Evolutionary conservation across 2,888 invertebrate species (phyloP).

Genomic region (Halocaridina rubra): DNA sequence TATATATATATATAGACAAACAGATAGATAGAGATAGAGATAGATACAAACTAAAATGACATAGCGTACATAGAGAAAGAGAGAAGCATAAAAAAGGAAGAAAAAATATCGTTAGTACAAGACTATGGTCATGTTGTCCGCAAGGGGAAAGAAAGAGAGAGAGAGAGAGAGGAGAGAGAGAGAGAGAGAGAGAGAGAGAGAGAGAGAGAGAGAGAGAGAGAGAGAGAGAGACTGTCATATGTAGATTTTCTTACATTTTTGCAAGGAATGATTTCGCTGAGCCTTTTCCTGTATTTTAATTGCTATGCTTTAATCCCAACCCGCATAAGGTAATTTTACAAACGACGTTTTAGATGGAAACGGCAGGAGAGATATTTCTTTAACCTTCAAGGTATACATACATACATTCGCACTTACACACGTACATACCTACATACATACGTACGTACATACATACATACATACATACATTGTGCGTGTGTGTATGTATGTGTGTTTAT

Average conservation of each 20-base stretch:
- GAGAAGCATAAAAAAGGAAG: no score
- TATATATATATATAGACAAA: not conserved
- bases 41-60: not conserved
- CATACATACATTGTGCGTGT: no score
- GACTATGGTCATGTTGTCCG: not conserved
- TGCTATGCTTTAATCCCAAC: no score
- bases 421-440: no score
- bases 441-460: no score
- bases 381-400: not conserved
- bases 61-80: not conserved
- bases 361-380: not conserved
- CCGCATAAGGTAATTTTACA: no score
- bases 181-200: not conserved
- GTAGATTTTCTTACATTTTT: no score
- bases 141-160: not conserved
- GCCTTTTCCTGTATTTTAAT: no score
- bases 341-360: not conserved
- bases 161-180: not conserved
- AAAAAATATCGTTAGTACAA: no score
- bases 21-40: not conserved
- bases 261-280: no score
- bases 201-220: not conserved
- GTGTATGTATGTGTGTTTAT: no score
- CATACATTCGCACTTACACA: no score
- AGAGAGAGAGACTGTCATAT: not conserved